Evolutionary conservation across 2,113 vertebrate species (phyloP).

Genomic region (Actenoides lindsayi): DNA sequence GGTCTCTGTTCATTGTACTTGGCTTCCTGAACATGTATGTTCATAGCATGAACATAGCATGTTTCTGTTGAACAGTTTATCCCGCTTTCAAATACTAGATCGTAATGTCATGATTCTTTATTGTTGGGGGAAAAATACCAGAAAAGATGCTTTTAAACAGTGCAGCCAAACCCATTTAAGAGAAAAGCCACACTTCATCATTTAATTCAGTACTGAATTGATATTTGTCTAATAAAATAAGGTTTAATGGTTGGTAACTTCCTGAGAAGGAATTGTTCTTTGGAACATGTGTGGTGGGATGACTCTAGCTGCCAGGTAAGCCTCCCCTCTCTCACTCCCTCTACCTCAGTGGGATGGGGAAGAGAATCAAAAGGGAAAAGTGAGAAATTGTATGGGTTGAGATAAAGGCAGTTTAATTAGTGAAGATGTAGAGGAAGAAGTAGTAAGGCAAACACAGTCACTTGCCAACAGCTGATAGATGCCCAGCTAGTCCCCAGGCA

Average conservation of each 20-base stretch:
- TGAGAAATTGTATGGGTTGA: neutral
- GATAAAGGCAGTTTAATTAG: neutral
- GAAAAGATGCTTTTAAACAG: neutral
- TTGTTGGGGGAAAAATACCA: neutral
- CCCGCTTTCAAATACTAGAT: neutral
- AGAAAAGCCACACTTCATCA: neutral
- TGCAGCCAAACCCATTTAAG: neutral
- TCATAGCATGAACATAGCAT: neutral
- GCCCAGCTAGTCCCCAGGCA: neutral
- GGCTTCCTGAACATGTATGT: neutral
- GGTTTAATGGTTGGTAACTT: neutral
- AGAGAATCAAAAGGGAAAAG: neutral
- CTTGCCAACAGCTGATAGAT: neutral
- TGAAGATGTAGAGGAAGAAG: neutral
- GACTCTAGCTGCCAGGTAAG: neutral
- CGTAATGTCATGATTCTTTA: neutral
- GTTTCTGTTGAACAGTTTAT: neutral
- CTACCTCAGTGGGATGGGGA: neutral
- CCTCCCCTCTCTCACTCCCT: fast-evolving
- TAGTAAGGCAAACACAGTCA: neutral
- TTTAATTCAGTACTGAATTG: neutral
- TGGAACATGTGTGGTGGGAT: neutral
- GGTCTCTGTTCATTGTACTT: neutral
- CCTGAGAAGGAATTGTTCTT: neutral
- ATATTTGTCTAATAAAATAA: neutral